Base-by-base conservation (phyloP, 2,797 vertebrate genomes). In the Myotis vivesi region DNA sequence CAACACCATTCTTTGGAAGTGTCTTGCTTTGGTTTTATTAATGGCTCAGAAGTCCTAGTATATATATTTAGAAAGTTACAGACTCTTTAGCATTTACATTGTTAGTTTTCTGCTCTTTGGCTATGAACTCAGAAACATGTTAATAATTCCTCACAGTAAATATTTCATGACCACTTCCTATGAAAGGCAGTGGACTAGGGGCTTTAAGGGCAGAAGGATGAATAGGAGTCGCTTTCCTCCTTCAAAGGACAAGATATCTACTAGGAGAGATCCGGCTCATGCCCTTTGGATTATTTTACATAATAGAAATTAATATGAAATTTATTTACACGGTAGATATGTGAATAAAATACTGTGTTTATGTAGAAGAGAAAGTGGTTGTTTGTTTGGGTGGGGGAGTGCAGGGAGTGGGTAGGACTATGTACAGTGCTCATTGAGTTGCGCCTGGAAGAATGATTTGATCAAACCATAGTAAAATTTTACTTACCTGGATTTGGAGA, bases 121-220 rank as follows among this genome's bases (percentile, higher is more conserved):
- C 84, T 41, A 79, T 69, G 49, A 84, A 20, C 55, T 87, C 77
- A 89, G 38, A 95, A 84, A 81, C n/a, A 20, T 22, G 28, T 75
- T 88, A 88, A n/a, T 86, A 19, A 49, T 89, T 79, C 64, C 51
- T 92, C 33, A 33, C 8, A 9, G 23, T 81, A 53, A 81, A 55
- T 87, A 81, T 55, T 88, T 77, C 30, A 77, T 38, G 44, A 62
- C 30, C 1, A 51, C 4, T 55, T 44, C 25, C 25, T 53, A 7
- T 64, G 75, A 82, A 15, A 41, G 3, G 23, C 44, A 51, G 2
- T 25, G 17, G 57, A 13, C n/a, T 7, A 15, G 79, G 28, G 2
- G 23, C 8, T 75, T 83, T 28, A 33, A 83, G 51, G 57, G 36
- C n/a, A 66, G 11, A 69, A 33, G 30, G 28, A 89, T 82, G 55